Base-by-base conservation (phyloP, 2,797 vertebrate species). In the Nasua narica region DNA sequence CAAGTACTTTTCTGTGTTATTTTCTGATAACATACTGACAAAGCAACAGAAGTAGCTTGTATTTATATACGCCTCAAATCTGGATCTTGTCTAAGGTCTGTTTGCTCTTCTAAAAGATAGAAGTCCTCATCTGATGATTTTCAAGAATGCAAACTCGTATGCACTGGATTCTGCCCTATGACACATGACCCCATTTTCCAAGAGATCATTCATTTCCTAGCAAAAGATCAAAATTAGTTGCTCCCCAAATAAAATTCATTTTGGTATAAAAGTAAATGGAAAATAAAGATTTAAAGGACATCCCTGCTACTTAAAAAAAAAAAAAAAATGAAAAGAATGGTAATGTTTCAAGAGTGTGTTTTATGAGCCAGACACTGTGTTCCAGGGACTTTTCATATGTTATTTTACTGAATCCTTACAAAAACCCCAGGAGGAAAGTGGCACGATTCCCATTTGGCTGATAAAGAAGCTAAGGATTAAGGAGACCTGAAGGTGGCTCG, bases 131-230 rank as follows among this genome's bases (percentile, higher is more conserved):
- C 60, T 94, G 82, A 82, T 50, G 32, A 89, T 87, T 81, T 92
- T 83, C 46, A 50, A 79, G 23, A 79, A 94, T 87, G 21, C 50
- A 91, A 92, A 81, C 23, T 88, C 77, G 74, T 89, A 70, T 83
- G 13, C 27, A 40, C 86, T 95, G 86, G 37, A 52, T 79, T 58
- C 35, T 11, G 77, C 3, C 58, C 81, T 11, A 40, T 86, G 35
- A 88, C 86, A 89, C 89, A 78, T 35, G 67, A 88, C 85, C 7
- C 37, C 16, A 87, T 86, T 94, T 60, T 12, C 62, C 29, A 46
- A 79, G 97, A 94, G 37, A 52, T 58, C n/a, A 18, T 50, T 92
- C 52, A 82, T 94, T 93, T 92, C 46, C 76, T 87, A 90, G 54
- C 2, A 67, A 96, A 87, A 74, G n/a, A 82, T 40, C 37, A 70